These are phyloP conservation scores for Semibalanus balanoides DNA, from an alignment of 1,140 invertebrate species.

Conservation along the genomic window DNA sequence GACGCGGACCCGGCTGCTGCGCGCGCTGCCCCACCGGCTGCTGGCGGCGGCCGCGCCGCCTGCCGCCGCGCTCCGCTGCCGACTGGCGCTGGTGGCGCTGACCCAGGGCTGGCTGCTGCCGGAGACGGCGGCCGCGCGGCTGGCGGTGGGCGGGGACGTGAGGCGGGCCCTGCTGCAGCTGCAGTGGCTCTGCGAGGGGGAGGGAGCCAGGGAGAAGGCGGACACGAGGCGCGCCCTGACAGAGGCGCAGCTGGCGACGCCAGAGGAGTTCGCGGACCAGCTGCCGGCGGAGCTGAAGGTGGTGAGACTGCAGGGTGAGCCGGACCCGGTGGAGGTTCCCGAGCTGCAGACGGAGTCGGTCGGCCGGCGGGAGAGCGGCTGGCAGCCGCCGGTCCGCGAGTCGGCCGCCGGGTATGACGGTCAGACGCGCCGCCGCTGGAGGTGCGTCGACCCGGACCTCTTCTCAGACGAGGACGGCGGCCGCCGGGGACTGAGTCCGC, in stretches of 20 bases:
- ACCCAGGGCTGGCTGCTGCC: background rate
- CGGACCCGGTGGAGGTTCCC: too few species aligned
- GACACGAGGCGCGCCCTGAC: background rate
- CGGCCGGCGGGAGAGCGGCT: background rate
- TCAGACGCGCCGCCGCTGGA: background rate
- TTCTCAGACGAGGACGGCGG: background rate
- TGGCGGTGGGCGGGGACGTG: background rate
- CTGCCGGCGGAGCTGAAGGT: background rate
- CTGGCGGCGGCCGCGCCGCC: background rate
- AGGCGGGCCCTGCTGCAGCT: background rate
- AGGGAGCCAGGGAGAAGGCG: too few species aligned
- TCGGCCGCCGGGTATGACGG: background rate
- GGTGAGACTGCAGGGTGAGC: background rate
- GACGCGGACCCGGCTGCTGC: background rate
- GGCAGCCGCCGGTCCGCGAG: too few species aligned
- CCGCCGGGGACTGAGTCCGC: background rate
- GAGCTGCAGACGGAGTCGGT: too few species aligned
- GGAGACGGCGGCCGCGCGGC: background rate
- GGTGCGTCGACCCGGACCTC: background rate
- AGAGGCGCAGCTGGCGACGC: background rate
- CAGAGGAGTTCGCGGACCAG: background rate
- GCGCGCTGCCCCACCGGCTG: background rate
- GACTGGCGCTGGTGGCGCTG: background rate
- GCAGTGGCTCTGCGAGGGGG: background rate
- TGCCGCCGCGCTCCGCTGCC: background rate